Evolutionary conservation across 2,113 vertebrate genomes (phyloP).

Genomic region (Pterocles burchelli): DNA sequence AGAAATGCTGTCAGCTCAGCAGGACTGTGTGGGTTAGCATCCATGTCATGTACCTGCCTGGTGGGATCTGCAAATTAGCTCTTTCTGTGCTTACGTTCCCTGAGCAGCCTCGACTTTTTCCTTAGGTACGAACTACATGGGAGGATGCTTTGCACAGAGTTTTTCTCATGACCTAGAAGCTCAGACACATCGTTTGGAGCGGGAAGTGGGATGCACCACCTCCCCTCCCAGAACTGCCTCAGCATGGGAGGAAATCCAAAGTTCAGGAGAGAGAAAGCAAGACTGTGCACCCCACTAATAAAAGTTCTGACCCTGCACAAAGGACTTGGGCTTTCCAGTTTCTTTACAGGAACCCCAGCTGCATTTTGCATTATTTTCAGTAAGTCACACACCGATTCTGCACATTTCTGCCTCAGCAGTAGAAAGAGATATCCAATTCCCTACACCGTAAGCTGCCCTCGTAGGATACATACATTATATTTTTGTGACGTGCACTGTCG

Average conservation of each 20-base stretch:
- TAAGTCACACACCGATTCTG: background rate
- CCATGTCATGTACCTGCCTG: background rate
- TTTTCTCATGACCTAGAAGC: background rate
- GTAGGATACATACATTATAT: background rate
- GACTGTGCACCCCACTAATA: background rate
- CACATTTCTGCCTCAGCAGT: background rate
- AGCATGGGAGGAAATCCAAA: background rate
- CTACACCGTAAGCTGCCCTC: background rate
- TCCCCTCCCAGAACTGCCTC: background rate
- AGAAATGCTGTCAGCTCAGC: constrained; percentile 48
- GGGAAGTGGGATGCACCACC: background rate
- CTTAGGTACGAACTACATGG: background rate
- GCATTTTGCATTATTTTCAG: background rate
- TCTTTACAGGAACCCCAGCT: background rate
- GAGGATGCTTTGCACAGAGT: background rate
- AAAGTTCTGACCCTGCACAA: background rate
- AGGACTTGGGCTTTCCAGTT: background rate
- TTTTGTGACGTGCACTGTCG: background rate
- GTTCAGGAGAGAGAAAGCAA: background rate
- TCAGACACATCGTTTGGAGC: background rate
- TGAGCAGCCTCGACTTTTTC: background rate
- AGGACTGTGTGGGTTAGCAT: constrained; percentile 28
- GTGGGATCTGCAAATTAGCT: constrained; percentile 62
- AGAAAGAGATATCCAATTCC: background rate
- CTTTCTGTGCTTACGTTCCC: background rate